Percentiles rank a stretch among this genome's conserved stretches.
Evolutionary conservation across 2,797 vertebrate species (phyloP).

Genomic region (Catamblyrhynchus diadema): DNA sequence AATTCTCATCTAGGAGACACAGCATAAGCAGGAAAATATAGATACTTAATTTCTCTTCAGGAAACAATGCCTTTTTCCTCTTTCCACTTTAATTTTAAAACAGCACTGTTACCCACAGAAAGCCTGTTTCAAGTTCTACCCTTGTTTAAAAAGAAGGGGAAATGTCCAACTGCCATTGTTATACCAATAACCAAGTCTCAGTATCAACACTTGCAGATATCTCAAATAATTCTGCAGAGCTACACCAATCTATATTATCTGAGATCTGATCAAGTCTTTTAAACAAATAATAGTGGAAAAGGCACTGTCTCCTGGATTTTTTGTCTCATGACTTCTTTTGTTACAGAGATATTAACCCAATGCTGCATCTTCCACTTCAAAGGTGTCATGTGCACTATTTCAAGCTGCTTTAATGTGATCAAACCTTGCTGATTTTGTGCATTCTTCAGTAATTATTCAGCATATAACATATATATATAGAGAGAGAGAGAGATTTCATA

Average conservation of each 20-base stretch:
- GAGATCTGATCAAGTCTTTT: not conserved
- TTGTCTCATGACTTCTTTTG: not conserved
- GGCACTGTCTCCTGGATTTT: not conserved
- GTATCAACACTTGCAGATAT: not conserved
- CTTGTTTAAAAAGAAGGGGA: not conserved
- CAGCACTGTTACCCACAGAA: not conserved
- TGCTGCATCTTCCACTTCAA: not conserved
- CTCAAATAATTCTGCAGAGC: not conserved
- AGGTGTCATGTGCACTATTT: not conserved
- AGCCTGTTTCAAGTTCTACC: not conserved
- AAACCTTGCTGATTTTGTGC: not conserved
- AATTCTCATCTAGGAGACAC: not conserved
- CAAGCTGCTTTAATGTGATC: conserved; percentile 1
- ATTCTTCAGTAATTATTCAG: conserved; percentile 66
- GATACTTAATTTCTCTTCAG: not conserved
- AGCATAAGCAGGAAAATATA: not conserved
- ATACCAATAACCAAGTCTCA: not conserved
- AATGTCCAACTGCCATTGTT: not conserved
- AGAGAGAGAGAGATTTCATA: no score
- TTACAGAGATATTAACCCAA: not conserved
- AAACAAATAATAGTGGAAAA: not conserved
- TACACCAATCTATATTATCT: not conserved
- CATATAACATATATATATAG: no score
- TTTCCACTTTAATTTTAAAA: not conserved
- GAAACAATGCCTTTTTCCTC: not conserved